phyloP scores from a whole-genome alignment of 2,113 vertebrate genomes.

The Macquaria ambigua region DNA sequence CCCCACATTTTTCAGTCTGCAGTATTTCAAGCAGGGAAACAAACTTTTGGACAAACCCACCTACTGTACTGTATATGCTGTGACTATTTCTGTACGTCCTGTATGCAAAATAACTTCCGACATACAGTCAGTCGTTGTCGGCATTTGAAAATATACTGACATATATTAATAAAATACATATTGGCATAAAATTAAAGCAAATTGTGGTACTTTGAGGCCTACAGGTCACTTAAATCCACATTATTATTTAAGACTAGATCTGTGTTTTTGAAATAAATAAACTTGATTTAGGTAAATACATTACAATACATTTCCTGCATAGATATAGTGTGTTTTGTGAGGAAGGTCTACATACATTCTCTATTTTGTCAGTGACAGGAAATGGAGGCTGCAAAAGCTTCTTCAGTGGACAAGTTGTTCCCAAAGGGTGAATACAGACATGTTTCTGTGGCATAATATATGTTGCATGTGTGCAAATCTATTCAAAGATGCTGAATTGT shows the following conservation, averaged over 20 bases:
- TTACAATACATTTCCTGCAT: background rate
- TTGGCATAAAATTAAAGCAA: background rate
- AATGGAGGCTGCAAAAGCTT: background rate
- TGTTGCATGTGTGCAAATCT: background rate
- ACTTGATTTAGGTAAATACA: background rate
- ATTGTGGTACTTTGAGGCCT: background rate
- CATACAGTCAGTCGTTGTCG: background rate
- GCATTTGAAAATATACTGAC: background rate
- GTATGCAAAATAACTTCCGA: conserved; percentile 2
- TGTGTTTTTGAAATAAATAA: background rate
- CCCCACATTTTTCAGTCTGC: background rate
- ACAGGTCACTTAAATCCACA: background rate
- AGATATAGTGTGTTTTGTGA: background rate
- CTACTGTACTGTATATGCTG: background rate
- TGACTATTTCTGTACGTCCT: background rate
- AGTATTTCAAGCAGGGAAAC: background rate
- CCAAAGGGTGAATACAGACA: background rate
- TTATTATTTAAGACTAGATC: background rate
- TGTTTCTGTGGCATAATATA: background rate
- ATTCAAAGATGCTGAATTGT: background rate
- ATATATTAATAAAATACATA: background rate
- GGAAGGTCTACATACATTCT: no score
- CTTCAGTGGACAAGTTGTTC: background rate
- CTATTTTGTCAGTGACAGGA: no score
- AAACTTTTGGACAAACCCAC: conserved; percentile 10